These are phyloP conservation scores for Oegoconia quadripuncta DNA, from an alignment of 2,888 invertebrate genomes.

Conservation along the genomic window DNA sequence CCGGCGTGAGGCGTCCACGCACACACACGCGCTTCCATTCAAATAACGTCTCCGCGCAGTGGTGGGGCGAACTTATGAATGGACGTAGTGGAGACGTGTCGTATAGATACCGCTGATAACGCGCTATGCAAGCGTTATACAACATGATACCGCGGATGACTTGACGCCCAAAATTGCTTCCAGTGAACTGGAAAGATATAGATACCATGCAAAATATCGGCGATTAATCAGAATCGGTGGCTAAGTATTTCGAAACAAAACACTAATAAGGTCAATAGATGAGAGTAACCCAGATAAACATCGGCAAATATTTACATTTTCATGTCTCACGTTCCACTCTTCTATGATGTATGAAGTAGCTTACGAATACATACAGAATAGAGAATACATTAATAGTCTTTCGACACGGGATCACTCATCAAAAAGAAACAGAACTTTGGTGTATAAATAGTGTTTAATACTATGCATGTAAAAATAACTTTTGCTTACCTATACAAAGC, in stretches of 20 bases:
- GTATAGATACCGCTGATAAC: conserved; percentile 72
- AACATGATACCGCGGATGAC: conserved; percentile 42
- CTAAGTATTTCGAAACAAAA: conserved; percentile 23
- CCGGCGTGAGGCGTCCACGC: conserved; percentile 46
- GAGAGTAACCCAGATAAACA: conserved; percentile 29
- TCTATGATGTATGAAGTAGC: too few relatives aligned
- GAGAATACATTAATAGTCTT: too few relatives aligned
- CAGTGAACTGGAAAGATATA: conserved; percentile 31
- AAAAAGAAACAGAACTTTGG: conserved; percentile 7
- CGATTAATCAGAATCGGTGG: conserved; percentile 36
- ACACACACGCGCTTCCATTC: conserved; percentile 62
- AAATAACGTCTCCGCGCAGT: conserved; percentile 38
- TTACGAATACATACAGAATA: too few relatives aligned
- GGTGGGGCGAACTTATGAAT: conserved; percentile 73
- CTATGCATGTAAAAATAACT: conserved; percentile 24
- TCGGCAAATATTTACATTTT: conserved; percentile 22
- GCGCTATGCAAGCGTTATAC: conserved; percentile 55
- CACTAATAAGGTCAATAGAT: conserved; percentile 26
- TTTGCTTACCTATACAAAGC: conserved; percentile 32
- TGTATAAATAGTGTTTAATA: conserved; percentile 31
- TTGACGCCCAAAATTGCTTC: conserved; percentile 27
- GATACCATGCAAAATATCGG: conserved; percentile 14
- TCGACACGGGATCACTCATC: too few relatives aligned
- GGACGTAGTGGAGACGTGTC: conserved; percentile 67
- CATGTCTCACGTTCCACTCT: conserved; percentile 1